Percentiles rank a stretch among this genome's conserved stretches.
These are phyloP conservation scores for Blastomussa wellsi DNA, from an alignment of 92 coral and sea anemone species.

Conservation along the genomic window DNA sequence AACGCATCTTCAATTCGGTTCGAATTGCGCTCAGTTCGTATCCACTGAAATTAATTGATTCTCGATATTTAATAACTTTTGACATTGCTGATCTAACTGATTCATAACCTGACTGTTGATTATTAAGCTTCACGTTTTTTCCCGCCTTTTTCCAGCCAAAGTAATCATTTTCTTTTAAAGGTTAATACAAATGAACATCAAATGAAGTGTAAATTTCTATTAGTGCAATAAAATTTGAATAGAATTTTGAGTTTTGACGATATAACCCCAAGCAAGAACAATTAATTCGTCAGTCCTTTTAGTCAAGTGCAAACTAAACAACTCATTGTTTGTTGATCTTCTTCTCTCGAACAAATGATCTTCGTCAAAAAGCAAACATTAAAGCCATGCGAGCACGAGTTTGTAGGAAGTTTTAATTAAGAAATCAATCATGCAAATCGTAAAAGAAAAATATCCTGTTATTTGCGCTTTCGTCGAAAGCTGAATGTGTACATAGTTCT, in stretches of 20 bases:
- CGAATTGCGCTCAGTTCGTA: neutral
- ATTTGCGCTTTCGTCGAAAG: neutral
- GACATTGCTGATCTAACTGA: neutral
- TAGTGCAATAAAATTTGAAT: neutral
- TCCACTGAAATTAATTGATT: neutral
- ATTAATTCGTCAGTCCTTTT: neutral
- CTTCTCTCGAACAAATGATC: neutral
- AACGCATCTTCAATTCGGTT: neutral
- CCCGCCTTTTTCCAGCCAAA: neutral
- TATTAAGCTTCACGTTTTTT: neutral
- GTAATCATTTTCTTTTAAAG: neutral
- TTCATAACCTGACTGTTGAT: neutral
- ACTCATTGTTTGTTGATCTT: neutral
- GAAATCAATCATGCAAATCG: slow-evolving; percentile 16
- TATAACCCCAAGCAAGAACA: neutral
- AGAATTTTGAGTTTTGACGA: neutral
- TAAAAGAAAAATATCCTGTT: neutral
- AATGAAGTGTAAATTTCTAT: neutral
- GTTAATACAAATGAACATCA: neutral
- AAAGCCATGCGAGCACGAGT: neutral
- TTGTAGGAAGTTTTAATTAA: neutral
- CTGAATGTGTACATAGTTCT: neutral
- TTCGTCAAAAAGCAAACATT: neutral
- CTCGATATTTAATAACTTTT: neutral
- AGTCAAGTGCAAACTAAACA: neutral